Percentiles rank a stretch among this genome's conserved stretches.
phyloP scores from a whole-genome alignment of 2,888 invertebrate genomes.

The Halictus quadricinctus region DNA sequence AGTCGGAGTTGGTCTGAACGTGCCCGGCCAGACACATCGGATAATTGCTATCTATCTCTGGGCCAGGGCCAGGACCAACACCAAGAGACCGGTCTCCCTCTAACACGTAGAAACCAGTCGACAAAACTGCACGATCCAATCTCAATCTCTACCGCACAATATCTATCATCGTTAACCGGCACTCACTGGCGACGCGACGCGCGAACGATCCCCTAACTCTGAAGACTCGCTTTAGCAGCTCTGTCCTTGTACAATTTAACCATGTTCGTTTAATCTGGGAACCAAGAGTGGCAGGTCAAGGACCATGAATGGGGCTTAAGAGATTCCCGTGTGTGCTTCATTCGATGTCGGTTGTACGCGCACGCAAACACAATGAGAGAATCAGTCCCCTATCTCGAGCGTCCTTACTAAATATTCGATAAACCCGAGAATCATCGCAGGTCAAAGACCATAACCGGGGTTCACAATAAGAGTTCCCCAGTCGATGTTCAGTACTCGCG shows the following conservation, averaged over 20 bases:
- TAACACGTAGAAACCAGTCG: background rate
- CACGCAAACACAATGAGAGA: too few relatives aligned
- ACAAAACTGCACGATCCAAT: background rate
- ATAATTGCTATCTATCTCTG: conserved; percentile 23
- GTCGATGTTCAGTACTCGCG: background rate
- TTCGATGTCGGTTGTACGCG: too few relatives aligned
- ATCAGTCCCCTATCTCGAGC: too few relatives aligned
- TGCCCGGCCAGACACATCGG: conserved; percentile 65
- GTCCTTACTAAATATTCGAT: too few relatives aligned
- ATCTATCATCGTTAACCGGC: background rate
- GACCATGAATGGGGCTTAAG: too few relatives aligned
- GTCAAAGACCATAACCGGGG: background rate
- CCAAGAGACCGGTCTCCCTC: background rate
- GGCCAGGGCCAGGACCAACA: background rate
- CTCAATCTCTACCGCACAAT: background rate
- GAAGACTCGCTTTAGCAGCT: background rate
- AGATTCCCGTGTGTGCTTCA: too few relatives aligned
- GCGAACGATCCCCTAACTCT: background rate
- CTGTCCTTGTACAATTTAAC: too few relatives aligned
- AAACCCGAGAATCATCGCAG: background rate
- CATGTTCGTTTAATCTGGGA: too few relatives aligned
- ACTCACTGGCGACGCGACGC: background rate
- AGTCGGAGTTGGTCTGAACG: conserved; percentile 66
- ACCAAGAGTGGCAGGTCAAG: too few relatives aligned
- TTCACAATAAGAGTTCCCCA: background rate